phyloP scores from a whole-genome alignment of 2,888 invertebrate genomes.

The Schizotus pectinicornis region DNA sequence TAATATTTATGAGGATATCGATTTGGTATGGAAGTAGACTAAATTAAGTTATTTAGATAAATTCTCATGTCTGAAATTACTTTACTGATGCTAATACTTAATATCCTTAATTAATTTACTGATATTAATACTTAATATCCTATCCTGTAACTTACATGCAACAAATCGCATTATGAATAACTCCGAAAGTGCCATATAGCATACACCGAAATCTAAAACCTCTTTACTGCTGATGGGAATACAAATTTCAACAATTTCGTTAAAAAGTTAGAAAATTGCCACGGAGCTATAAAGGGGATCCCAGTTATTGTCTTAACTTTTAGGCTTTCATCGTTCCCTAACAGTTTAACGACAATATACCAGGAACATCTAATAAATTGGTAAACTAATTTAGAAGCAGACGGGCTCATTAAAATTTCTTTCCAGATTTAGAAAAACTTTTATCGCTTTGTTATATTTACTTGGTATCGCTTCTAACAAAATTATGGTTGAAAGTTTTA shows the following conservation, averaged over 20 bases:
- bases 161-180: constrained; percentile 39
- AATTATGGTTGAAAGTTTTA: constrained; percentile 19
- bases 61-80: no score
- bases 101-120: constrained; percentile 10
- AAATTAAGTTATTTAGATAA: no score
- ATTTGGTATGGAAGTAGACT: no score
- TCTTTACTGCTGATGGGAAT: constrained; percentile 50
- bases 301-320: constrained; percentile 44
- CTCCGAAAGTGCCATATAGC: constrained; percentile 42
- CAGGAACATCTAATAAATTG: constrained; percentile 30
- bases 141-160: constrained; percentile 26
- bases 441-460: constrained; percentile 1
- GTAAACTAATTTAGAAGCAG: constrained; percentile 31
- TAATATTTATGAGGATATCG: no score
- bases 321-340: constrained; percentile 40
- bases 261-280: constrained; percentile 53
- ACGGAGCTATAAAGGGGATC: constrained; percentile 43
- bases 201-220: constrained; percentile 52
- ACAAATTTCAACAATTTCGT: constrained; percentile 54
- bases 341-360: constrained; percentile 42
- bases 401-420: constrained; percentile 25
- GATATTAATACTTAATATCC: constrained; percentile 16
- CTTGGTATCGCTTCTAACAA: constrained; percentile 7
- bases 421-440: constrained; percentile 16
- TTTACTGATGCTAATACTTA: no score